Conservation (phyloP, 2,113 vertebrate species). For the Alligator sinensis region DNA sequence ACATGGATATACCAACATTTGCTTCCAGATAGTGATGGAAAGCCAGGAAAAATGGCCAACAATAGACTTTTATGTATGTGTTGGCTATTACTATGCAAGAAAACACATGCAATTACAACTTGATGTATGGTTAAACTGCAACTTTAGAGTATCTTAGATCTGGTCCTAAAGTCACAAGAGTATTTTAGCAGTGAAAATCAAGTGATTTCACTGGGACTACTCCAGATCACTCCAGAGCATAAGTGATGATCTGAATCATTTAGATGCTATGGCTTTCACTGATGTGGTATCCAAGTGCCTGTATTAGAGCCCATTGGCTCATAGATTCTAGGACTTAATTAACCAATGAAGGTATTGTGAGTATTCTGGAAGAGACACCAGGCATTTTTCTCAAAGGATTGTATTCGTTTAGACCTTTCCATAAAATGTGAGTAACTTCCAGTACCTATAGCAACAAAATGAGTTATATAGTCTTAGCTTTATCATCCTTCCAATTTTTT, state of each 20-base stretch:
- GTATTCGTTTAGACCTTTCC: neutral
- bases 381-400: neutral
- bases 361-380: neutral
- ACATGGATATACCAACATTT: constrained; percentile 28
- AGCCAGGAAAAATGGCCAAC: neutral
- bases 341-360: neutral
- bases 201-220: neutral
- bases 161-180: neutral
- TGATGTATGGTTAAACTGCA: neutral
- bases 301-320: neutral
- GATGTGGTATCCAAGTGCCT: neutral
- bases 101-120: neutral
- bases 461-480: neutral
- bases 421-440: neutral
- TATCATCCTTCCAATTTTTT: neutral
- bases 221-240: neutral
- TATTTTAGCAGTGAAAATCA: neutral
- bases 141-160: neutral
- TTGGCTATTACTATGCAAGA: neutral
- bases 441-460: neutral
- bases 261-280: neutral
- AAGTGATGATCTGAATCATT: neutral
- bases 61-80: neutral
- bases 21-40: neutral
- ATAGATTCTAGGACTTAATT: too few relatives aligned